phyloP scores from a whole-genome alignment of 2,888 invertebrate genomes.

The Thysanoteuthis rhombus region DNA sequence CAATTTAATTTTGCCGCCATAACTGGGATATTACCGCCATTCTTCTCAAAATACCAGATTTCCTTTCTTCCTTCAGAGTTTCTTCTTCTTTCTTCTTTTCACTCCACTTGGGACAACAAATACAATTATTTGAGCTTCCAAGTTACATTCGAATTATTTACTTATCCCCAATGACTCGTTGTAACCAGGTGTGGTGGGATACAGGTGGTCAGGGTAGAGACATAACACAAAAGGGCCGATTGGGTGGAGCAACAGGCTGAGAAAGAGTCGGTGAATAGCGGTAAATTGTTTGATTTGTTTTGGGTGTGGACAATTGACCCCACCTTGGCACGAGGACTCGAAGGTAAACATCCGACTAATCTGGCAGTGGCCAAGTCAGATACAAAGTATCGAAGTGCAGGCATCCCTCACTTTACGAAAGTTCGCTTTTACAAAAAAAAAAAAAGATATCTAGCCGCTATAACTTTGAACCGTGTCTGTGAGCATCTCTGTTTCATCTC shows the following conservation, averaged over 20 bases:
- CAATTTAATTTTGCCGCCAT: neutral
- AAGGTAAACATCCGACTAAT: constrained; percentile 12
- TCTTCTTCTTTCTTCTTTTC: neutral
- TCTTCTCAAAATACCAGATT: neutral
- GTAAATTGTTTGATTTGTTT: neutral
- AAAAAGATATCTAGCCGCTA: no score
- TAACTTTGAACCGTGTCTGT: no score
- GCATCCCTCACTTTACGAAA: no score
- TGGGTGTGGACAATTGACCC: neutral
- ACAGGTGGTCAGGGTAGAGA: neutral
- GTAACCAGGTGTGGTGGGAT: neutral
- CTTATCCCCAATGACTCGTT: neutral
- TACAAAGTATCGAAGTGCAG: neutral
- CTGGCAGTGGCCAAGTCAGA: neutral
- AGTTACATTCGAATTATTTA: neutral
- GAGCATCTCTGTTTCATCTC: no score
- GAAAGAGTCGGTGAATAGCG: neutral
- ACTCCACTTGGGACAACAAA: neutral
- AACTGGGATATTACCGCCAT: neutral
- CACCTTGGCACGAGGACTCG: neutral
- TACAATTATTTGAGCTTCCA: neutral
- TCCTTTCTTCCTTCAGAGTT: neutral
- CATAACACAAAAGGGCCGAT: neutral
- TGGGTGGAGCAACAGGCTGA: neutral
- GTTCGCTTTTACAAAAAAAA: no score